phyloP scores from a whole-genome alignment of 1,140 invertebrate genomes.

The Cydia strobilella region DNA sequence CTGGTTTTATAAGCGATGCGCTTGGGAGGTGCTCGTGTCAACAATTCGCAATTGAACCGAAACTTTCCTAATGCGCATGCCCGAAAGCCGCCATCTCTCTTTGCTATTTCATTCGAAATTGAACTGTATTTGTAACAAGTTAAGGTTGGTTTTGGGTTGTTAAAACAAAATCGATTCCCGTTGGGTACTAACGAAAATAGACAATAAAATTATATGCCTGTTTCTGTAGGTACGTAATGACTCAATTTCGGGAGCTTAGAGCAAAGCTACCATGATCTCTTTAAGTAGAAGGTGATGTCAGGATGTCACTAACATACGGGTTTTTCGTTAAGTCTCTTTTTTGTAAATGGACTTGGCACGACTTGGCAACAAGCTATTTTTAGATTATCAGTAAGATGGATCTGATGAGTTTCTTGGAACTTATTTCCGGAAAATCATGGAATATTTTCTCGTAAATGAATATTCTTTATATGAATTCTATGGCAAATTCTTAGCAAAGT shows the following conservation, averaged over 20 bases:
- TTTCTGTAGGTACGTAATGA: slow-evolving; percentile 13
- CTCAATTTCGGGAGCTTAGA: slow-evolving; percentile 11
- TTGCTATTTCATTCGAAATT: background rate
- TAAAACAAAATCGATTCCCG: slow-evolving; percentile 16
- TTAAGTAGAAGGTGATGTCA: background rate
- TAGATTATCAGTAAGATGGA: no score
- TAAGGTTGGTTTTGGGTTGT: background rate
- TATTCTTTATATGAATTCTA: no score
- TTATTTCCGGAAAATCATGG: no score
- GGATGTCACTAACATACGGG: background rate
- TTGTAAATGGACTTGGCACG: no score
- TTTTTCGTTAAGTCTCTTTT: background rate
- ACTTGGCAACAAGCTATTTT: no score
- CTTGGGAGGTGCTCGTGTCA: background rate
- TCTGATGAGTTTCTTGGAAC: no score
- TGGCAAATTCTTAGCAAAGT: no score
- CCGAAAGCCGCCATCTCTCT: background rate
- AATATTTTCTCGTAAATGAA: no score
- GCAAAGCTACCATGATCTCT: background rate
- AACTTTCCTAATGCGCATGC: slow-evolving; percentile 8
- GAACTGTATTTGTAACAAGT: background rate
- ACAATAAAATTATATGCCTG: slow-evolving; percentile 20
- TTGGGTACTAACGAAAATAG: slow-evolving; percentile 26
- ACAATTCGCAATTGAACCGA: background rate
- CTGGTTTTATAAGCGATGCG: background rate